These are phyloP conservation scores for Hoplostethus mediterraneus DNA, from an alignment of 2,797 vertebrate species.

Conservation along the genomic window DNA sequence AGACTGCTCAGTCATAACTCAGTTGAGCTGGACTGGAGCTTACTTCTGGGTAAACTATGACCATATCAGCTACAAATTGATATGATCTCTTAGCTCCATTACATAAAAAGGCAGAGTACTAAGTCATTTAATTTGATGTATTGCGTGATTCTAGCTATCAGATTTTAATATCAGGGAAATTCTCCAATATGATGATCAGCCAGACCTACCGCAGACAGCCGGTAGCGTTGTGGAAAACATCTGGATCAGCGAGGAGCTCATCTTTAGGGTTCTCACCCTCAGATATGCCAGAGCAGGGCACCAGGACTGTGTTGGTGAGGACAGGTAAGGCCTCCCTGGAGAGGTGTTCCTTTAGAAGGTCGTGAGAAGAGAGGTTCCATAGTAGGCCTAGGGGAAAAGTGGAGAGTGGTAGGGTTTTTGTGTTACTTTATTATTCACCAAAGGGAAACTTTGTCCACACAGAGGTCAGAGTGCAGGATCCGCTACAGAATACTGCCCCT, in stretches of 20 bases:
- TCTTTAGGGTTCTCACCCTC: slow-evolving; percentile 94
- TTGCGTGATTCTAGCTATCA: not conserved
- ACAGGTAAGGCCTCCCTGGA: slow-evolving; percentile 79
- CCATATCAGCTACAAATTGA: too few relatives aligned
- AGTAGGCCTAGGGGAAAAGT: slow-evolving; percentile 85
- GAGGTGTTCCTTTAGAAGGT: slow-evolving; percentile 90
- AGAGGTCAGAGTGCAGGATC: not conserved
- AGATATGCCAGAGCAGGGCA: slow-evolving; percentile 92
- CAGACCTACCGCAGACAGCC: slow-evolving; percentile 91
- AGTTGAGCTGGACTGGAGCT: not conserved
- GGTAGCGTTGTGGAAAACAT: slow-evolving; percentile 92
- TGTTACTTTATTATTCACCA: not conserved
- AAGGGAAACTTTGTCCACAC: too few relatives aligned
- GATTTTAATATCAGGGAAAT: not conserved
- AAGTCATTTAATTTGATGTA: not conserved
- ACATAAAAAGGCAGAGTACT: not conserved
- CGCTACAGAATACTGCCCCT: not conserved
- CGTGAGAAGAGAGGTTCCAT: slow-evolving; percentile 97
- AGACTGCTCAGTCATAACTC: slow-evolving; percentile 24
- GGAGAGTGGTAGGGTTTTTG: not conserved
- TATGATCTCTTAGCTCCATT: not conserved
- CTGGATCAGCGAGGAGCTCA: slow-evolving; percentile 86
- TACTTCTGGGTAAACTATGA: not conserved
- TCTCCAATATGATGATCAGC: not conserved
- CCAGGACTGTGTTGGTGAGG: slow-evolving; percentile 87